Percentiles rank a stretch among this genome's conserved stretches.
Conservation (phyloP, 1,140 invertebrate genomes). For the Eueides isabella region DNA sequence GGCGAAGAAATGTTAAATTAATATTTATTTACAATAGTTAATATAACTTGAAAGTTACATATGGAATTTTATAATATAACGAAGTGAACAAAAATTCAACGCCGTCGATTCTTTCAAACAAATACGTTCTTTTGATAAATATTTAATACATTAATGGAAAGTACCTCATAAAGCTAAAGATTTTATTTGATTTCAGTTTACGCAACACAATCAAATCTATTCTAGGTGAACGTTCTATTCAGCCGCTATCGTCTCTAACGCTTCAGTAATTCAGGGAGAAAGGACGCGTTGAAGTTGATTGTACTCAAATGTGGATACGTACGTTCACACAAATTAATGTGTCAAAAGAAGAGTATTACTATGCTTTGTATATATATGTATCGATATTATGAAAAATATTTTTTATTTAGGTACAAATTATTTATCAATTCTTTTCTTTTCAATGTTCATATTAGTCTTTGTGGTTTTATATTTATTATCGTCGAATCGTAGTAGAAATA, state of each 20-base stretch:
- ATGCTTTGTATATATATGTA: not conserved
- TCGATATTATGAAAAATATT: not conserved
- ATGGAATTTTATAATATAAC: not conserved
- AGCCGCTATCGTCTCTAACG: slow-evolving; percentile 19
- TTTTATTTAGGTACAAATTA: not conserved
- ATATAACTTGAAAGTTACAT: not conserved
- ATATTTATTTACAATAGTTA: no score
- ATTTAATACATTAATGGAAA: slow-evolving; percentile 6
- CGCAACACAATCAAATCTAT: slow-evolving; percentile 16
- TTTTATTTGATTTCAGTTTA: slow-evolving; percentile 1
- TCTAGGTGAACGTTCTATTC: slow-evolving; percentile 21
- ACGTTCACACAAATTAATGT: slow-evolving; percentile 4
- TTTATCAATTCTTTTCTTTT: not conserved
- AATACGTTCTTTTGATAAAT: not conserved
- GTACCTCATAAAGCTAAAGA: not conserved
- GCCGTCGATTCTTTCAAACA: not conserved
- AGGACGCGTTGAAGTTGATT: slow-evolving; percentile 23
- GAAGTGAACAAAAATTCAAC: not conserved
- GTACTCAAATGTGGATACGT: slow-evolving; percentile 16
- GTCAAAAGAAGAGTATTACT: slow-evolving; percentile 16
- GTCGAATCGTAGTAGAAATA: no score
- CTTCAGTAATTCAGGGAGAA: slow-evolving; percentile 23
- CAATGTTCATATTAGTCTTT: no score
- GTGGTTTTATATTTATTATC: no score
- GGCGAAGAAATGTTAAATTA: no score